Conservation (phyloP, 2,797 vertebrate species). For the Psittacula derbiana region DNA sequence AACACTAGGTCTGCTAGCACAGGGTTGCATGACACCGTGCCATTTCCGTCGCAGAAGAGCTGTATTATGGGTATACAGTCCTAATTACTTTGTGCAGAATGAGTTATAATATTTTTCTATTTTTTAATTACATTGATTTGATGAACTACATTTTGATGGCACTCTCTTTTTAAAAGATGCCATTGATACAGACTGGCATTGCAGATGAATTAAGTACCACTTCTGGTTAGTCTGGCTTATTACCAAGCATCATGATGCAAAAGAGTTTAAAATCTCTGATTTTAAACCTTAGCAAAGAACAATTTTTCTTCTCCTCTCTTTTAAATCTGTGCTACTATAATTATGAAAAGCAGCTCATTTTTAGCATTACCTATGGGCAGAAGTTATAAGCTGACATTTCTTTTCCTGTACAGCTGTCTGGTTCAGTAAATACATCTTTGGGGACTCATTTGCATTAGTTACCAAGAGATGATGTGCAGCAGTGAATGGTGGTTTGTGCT, state of each 20-base stretch:
- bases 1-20: too few species aligned
- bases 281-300: background rate
- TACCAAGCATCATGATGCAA: background rate
- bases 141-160: background rate
- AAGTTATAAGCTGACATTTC: background rate
- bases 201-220: background rate
- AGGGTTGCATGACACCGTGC: accelerated
- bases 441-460: slow-evolving; percentile 32
- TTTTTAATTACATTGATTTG: background rate
- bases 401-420: slow-evolving; percentile 40
- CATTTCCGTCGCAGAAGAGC: background rate
- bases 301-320: background rate
- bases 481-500: background rate
- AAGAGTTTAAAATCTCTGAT: background rate
- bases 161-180: background rate
- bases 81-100: background rate
- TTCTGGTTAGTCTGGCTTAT: background rate
- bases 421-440: slow-evolving; percentile 3
- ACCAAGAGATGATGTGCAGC: slow-evolving; percentile 2
- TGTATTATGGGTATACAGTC: background rate
- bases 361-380: background rate
- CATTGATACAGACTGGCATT: background rate
- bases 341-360: background rate
- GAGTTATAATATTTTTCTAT: background rate
- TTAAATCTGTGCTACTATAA: background rate